Percentiles rank a stretch among this genome's conserved stretches.
phyloP scores from a whole-genome alignment of 2,888 invertebrate genomes.

The Carterocephalus palaemon region DNA sequence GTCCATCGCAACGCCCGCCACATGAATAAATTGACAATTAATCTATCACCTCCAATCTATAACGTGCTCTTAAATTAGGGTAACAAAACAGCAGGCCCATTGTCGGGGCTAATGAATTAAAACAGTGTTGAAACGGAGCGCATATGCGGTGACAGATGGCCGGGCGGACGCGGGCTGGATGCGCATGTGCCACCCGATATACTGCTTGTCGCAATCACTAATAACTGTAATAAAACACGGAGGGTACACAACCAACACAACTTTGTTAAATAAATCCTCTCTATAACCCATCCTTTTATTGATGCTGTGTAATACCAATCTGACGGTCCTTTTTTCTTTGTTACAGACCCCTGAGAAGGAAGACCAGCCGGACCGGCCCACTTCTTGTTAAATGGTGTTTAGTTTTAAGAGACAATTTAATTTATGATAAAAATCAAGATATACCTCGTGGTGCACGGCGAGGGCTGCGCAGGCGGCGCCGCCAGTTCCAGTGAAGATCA shows the following conservation, averaged over 20 bases:
- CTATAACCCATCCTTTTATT: too few relatives aligned
- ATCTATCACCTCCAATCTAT: constrained; percentile 13
- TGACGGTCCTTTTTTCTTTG: constrained; percentile 56
- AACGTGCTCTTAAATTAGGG: constrained; percentile 42
- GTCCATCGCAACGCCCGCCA: constrained; percentile 11
- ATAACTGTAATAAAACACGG: constrained; percentile 44
- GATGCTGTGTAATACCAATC: constrained; percentile 31
- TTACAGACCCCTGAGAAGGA: constrained; percentile 83
- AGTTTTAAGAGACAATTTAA: constrained; percentile 60
- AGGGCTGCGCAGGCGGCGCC: constrained; percentile 35
- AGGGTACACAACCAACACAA: constrained; percentile 31
- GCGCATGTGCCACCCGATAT: constrained; percentile 62
- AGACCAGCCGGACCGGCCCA: constrained; percentile 80
- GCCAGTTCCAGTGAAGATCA: constrained; percentile 68
- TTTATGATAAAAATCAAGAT: constrained; percentile 66
- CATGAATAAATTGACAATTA: constrained; percentile 10
- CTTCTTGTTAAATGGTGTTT: constrained; percentile 60
- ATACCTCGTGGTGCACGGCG: constrained; percentile 57
- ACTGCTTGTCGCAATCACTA: constrained; percentile 66
- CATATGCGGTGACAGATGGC: constrained; percentile 77
- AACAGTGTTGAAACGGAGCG: constrained; percentile 65
- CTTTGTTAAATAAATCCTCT: constrained; percentile 28
- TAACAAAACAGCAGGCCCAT: constrained; percentile 54
- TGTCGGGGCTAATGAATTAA: constrained; percentile 72
- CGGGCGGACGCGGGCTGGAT: constrained; percentile 64